Evolutionary conservation across 2,113 vertebrate genomes (phyloP).

Genomic region (Pogonocichla stellata): DNA sequence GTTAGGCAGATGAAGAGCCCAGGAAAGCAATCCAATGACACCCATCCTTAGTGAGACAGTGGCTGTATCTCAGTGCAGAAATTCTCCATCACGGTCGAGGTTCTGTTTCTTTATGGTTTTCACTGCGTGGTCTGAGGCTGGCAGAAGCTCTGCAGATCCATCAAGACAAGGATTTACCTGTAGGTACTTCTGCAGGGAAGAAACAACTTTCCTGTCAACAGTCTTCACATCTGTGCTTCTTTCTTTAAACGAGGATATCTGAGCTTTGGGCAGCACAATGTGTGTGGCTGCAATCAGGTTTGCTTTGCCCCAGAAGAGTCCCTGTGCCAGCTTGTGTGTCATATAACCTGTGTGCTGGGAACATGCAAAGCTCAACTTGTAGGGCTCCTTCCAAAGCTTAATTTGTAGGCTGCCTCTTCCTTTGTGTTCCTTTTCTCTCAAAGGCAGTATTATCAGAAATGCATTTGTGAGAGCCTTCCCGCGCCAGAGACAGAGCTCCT

Average conservation of each 20-base stretch:
- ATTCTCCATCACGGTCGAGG: rapidly evolving
- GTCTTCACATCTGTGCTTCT: neutral
- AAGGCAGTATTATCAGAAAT: neutral
- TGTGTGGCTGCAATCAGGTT: neutral
- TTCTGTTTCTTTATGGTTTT: neutral
- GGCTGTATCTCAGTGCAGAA: neutral
- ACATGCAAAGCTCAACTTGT: neutral
- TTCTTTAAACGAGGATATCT: neutral
- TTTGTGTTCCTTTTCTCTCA: neutral
- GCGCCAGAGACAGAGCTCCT: neutral
- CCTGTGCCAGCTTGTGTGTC: rapidly evolving
- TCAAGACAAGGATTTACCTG: neutral
- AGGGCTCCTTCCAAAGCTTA: neutral
- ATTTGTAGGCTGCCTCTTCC: neutral
- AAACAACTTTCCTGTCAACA: neutral
- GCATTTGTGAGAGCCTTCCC: neutral
- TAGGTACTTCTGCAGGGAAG: neutral
- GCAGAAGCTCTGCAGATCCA: neutral
- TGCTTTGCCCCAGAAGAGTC: neutral
- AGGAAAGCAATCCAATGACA: neutral
- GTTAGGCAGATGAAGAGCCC: neutral
- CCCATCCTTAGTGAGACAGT: neutral
- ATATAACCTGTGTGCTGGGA: neutral
- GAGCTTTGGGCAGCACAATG: neutral
- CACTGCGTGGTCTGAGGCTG: rapidly evolving